These are phyloP conservation scores for Brevimyrus niger DNA, from an alignment of 2,113 vertebrate species.

Conservation along the genomic window DNA sequence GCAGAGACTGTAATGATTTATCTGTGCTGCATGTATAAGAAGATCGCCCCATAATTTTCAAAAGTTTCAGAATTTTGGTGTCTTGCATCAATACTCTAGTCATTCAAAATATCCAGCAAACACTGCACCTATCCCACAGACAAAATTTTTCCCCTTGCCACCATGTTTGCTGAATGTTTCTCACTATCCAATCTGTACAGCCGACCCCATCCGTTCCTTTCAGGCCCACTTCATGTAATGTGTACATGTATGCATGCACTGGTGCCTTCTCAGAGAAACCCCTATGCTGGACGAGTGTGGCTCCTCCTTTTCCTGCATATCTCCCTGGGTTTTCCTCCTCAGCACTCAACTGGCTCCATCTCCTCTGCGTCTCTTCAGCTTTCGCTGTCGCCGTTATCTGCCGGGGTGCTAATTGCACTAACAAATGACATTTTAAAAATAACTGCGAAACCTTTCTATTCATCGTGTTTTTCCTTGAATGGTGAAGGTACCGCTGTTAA, in stretches of 20 bases:
- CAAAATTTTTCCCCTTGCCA: neutral
- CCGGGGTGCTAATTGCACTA: neutral
- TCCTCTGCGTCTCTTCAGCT: neutral
- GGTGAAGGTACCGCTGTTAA: conserved; percentile 24
- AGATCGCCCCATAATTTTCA: neutral
- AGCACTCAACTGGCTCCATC: neutral
- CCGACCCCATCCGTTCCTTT: neutral
- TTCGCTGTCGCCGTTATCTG: neutral
- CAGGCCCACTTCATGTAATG: neutral
- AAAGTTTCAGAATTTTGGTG: neutral
- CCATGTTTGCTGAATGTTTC: neutral
- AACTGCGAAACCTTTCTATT: neutral
- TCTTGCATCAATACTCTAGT: neutral
- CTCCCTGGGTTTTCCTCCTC: neutral
- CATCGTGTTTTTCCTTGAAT: neutral
- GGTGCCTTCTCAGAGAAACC: neutral
- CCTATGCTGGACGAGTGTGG: neutral
- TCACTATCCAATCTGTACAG: neutral
- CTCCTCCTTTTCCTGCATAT: neutral
- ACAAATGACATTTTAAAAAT: neutral
- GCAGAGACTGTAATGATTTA: neutral
- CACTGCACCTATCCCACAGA: neutral
- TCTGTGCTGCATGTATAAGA: neutral
- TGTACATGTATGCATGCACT: neutral
- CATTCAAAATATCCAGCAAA: neutral